Evolutionary conservation across 2,888 invertebrate genomes (phyloP).

Genomic region (Neocrepidodera transversa): DNA sequence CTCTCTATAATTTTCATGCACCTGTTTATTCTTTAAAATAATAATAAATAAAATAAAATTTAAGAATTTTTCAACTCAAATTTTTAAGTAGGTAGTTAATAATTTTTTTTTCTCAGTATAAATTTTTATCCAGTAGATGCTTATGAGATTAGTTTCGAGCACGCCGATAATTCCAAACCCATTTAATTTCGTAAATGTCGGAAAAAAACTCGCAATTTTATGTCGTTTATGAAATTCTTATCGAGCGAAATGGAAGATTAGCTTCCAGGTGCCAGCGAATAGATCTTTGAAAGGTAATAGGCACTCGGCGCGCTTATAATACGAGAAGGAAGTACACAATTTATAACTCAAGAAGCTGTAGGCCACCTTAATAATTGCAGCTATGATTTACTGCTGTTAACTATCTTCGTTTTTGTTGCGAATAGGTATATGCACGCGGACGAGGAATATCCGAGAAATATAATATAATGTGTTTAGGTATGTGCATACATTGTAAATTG

Average conservation of each 20-base stretch:
- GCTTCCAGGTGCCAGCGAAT: constrained; percentile 11
- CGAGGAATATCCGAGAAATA: background rate
- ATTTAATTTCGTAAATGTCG: too few relatives aligned
- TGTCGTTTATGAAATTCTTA: too few relatives aligned
- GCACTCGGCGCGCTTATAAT: constrained; percentile 28
- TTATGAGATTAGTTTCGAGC: too few relatives aligned
- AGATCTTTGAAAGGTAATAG: constrained; percentile 14
- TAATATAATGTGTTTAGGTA: constrained; percentile 6
- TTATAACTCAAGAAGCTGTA: constrained; percentile 42
- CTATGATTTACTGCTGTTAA: constrained; percentile 44
- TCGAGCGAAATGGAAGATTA: constrained; percentile 9
- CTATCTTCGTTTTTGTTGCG: constrained; percentile 29
- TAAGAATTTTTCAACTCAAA: too few relatives aligned
- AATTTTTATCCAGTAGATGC: too few relatives aligned
- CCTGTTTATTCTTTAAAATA: too few relatives aligned
- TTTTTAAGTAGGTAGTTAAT: too few relatives aligned
- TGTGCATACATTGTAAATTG: background rate
- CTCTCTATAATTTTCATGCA: too few relatives aligned
- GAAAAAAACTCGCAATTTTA: too few relatives aligned
- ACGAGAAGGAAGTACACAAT: constrained; percentile 46
- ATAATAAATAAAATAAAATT: too few relatives aligned
- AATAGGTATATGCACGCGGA: background rate
- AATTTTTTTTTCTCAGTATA: too few relatives aligned
- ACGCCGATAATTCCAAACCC: too few relatives aligned
- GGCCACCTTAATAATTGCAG: constrained; percentile 46